Evolutionary conservation across 2,113 vertebrate species (phyloP).

Genomic region (Limanda limanda): DNA sequence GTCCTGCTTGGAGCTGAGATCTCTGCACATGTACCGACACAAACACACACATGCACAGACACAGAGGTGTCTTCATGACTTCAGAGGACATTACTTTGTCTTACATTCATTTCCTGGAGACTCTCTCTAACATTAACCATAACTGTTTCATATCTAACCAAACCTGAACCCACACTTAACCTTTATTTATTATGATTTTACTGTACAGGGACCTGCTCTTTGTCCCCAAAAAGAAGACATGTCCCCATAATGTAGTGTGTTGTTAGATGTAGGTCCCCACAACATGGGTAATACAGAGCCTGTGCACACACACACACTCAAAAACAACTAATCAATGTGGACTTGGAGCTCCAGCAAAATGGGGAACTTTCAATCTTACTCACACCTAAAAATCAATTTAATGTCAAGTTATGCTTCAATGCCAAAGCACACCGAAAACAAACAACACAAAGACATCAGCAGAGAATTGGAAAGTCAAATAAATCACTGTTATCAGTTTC

Average conservation of each 20-base stretch:
- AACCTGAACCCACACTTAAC: background rate
- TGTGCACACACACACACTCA: conserved; percentile 11
- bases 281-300: background rate
- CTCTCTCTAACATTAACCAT: background rate
- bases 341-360: conserved; percentile 32
- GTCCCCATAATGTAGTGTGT: background rate
- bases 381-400: conserved; percentile 59
- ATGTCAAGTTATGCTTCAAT: conserved; percentile 55
- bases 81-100: background rate
- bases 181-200: background rate
- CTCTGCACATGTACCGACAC: background rate
- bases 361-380: conserved; percentile 46
- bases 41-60: background rate
- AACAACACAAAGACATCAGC: conserved; percentile 52
- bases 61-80: background rate
- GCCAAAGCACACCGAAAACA: conserved; percentile 51
- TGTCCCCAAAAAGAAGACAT: no score
- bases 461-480: conserved; percentile 50
- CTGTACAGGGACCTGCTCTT: no score
- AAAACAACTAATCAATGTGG: conserved; percentile 47
- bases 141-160: background rate
- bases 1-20: background rate
- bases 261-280: background rate
- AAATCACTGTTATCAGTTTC: conserved; percentile 59
- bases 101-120: background rate